These are phyloP conservation scores for Pyrrhura leucotis DNA, from an alignment of 2,797 vertebrate genomes.

Conservation along the genomic window DNA sequence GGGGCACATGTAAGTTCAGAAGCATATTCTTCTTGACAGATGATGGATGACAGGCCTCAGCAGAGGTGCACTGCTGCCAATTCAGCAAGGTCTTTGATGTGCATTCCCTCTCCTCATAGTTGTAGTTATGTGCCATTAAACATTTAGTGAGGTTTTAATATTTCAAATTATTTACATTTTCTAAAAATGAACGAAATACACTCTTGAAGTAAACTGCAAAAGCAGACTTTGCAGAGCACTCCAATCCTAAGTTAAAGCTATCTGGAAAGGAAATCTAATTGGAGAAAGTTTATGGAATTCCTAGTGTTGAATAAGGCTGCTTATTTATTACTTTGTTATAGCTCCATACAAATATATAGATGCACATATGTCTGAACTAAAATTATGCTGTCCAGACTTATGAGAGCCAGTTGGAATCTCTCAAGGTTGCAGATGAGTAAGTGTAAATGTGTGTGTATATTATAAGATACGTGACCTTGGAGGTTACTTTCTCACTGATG, in stretches of 20 bases:
- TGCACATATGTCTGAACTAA: not conserved
- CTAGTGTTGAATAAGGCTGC: not conserved
- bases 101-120: fast-evolving
- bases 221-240: not conserved
- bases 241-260: fast-evolving
- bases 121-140: not conserved
- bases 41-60: not conserved
- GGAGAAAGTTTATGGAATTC: not conserved
- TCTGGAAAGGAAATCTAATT: not conserved
- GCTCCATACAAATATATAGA: slow-evolving; percentile 31
- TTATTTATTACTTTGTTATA: slow-evolving; percentile 59
- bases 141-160: not conserved
- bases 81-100: not conserved
- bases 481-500: not conserved
- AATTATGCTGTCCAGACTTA: slow-evolving; percentile 38
- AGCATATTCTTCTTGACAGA: not conserved
- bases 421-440: slow-evolving; percentile 59
- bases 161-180: not conserved
- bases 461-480: slow-evolving; percentile 57
- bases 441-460: slow-evolving; percentile 29
- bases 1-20: fast-evolving
- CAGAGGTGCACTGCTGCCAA: not conserved
- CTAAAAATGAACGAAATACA: not conserved
- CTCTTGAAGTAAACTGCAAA: not conserved
- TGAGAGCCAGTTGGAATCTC: slow-evolving; percentile 8